Conservation (phyloP, 2,888 invertebrate species). For the Tetragonisca angustula region DNA sequence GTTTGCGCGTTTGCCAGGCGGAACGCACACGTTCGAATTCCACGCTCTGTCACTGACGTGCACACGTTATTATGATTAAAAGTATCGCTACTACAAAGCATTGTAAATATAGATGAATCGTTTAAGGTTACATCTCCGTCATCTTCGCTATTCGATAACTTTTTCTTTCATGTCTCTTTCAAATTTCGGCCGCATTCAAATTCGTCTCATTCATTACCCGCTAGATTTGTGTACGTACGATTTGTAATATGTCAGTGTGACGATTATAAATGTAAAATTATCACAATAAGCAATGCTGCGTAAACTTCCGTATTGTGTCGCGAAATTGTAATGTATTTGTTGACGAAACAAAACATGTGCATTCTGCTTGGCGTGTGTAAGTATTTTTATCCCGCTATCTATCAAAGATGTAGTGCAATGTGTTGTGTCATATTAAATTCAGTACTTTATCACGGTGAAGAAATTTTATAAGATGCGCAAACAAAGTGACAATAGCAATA, state of each 20-base stretch:
- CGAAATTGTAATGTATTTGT: not conserved
- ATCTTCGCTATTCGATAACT: not conserved
- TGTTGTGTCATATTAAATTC: not conserved
- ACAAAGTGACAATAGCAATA: not conserved
- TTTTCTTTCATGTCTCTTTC: not conserved
- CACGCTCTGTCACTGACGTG: constrained; percentile 55
- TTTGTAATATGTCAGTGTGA: not conserved
- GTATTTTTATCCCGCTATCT: not conserved
- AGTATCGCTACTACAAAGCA: constrained; percentile 39
- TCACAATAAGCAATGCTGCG: not conserved
- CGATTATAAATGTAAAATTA: not conserved
- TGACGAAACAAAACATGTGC: not conserved
- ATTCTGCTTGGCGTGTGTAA: constrained; percentile 15
- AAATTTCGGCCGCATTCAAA: not conserved
- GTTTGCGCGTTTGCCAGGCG: constrained; percentile 70
- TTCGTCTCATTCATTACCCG: not conserved
- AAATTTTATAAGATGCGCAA: not conserved
- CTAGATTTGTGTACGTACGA: not conserved
- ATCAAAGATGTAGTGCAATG: not conserved
- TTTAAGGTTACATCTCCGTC: constrained; percentile 17
- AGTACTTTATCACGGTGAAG: not conserved
- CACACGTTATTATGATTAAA: constrained; percentile 54
- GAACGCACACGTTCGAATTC: constrained; percentile 63
- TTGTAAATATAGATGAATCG: constrained; percentile 44
- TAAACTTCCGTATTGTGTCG: not conserved